Evolutionary conservation across 2,113 vertebrate species (phyloP), one percentile per base, ranked within the genome.

Genomic region (Cynocephalus volans): DNA sequence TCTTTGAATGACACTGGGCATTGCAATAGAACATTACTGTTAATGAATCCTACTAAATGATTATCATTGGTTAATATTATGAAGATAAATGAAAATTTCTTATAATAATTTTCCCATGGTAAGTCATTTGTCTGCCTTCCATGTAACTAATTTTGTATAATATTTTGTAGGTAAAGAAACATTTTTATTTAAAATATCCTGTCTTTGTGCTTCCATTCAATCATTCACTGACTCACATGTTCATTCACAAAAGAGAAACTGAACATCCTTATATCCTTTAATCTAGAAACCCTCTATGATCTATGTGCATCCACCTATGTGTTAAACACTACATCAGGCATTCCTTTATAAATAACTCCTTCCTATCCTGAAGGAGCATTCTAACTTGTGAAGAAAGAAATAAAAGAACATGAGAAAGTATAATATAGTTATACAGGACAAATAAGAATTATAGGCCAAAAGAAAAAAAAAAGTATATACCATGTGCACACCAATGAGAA

Each of bases 11-110:
- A 96, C n/a, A 80, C 41, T 1, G 5, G 76, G 26, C 5, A 69
- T 85, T 89, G 62, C 33, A 83, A 83, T 1, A 85, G 90, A 88
- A 75, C 17, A 65, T 73, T 87, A 48, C 54, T 54, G 36, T 45
- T 92, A 11, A 87, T 77, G 26, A n/a, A n/a, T n/a, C n/a, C n/a
- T n/a, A n/a, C 94, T 85, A 85, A 85, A 84, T 23, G 58, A 69
- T 77, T 58, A 76, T 52, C 60, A 8, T 24, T 90, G 58, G 8
- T 45, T 48, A 82, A 33, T 65, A 77, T 9, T 77, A 56, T 45
- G 28, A 86, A 80, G 23, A 95, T 31, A 83, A 76, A 28, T 14
- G 10, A 24, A 36, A 72, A 86, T 54, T 62, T 80, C 64, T 72
- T 60, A 58, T 31, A 75, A 48, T 72, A 33, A 50, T 4, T 85